A percentile compares a stretch with the other conserved stretches of the same genome.
Evolutionary conservation across 2,888 invertebrate species (phyloP).

Genomic region (Arrhopalites spinosus): DNA sequence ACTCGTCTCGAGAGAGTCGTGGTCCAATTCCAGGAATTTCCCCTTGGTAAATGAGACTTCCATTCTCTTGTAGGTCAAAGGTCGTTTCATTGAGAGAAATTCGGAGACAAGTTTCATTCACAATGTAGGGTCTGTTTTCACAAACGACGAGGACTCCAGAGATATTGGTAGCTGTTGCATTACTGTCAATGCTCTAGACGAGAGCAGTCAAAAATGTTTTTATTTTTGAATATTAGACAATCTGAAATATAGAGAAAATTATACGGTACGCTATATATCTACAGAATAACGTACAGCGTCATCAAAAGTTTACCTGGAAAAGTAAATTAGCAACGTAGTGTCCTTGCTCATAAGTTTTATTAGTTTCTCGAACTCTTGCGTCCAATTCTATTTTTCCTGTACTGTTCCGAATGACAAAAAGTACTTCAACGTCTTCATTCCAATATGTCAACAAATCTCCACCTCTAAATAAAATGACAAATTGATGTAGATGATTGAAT

Average conservation of each 20-base stretch:
- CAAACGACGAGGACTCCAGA: constrained; percentile 29
- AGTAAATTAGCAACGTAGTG: constrained; percentile 31
- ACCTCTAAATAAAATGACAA: constrained; percentile 13
- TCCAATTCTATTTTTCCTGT: neutral
- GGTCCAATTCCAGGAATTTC: constrained; percentile 8
- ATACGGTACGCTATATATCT: no score
- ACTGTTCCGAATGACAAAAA: constrained; percentile 20
- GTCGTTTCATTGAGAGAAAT: constrained; percentile 11
- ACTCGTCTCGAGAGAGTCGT: constrained; percentile 7
- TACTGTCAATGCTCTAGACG: constrained; percentile 16
- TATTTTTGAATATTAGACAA: neutral
- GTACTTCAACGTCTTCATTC: constrained; percentile 28
- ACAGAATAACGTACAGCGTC: no score
- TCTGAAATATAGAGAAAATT: no score
- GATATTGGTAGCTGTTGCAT: constrained; percentile 1
- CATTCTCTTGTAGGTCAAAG: neutral
- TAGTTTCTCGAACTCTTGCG: no score
- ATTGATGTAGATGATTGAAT: neutral
- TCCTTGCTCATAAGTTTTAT: constrained; percentile 12
- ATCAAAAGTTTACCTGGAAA: constrained; percentile 22
- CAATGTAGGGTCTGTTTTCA: constrained; percentile 32
- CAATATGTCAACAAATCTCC: constrained; percentile 30
- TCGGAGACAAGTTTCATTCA: neutral
- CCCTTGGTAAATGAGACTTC: neutral
- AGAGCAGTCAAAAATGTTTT: neutral